Evolutionary conservation across 2,113 vertebrate genomes (phyloP), one percentile per base, ranked within the genome.

Genomic region (Clarias gariepinus): DNA sequence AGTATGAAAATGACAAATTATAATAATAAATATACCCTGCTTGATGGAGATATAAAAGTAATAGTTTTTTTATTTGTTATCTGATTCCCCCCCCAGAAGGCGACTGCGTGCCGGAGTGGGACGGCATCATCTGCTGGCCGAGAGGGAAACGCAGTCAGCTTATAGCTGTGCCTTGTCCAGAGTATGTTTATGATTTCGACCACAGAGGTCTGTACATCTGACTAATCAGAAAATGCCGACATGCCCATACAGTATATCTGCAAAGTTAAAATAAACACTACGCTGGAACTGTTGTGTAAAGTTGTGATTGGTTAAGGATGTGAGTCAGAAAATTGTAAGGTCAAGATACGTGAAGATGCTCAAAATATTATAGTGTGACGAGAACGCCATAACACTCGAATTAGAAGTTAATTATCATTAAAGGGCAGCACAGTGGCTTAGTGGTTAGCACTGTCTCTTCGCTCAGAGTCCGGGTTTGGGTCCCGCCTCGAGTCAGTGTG

Each of bases 141-240:
- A 87, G 85, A 88, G 95, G 96, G 84, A 90, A 86, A 78, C 94
- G 95, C 0, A 91, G 93, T 84, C 94, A 96, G 91, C 91, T 96
- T 87, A 94, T 97, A 36, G 93, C 95, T 0, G 95, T 96, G 18
- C 89, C 92, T 16, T 98, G 97, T 88, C 97, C 97, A 0, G 93
- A 95, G 15, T 97, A 98, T 91, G 96, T 98, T 94, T 97, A 98
- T 0, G 97, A 98, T 94, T 98, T 98, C 91, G 97, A 98, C 92
- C 97, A 98, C 73, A 86, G 93, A 93, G 97, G 97, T 97, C 85
- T 64, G 85, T 33, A 83, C 47, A 55, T n/a, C 69, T 25, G 12
- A 57, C 5, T 4, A 80, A 33, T 79, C 53, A 58, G 18, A 21
- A 81, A 47, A 79, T 3, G 19, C 55, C 23, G 55, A 36, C 19